These are phyloP conservation scores for Gandaritis pyraliata DNA, from an alignment of 2,888 invertebrate genomes.

Conservation along the genomic window DNA sequence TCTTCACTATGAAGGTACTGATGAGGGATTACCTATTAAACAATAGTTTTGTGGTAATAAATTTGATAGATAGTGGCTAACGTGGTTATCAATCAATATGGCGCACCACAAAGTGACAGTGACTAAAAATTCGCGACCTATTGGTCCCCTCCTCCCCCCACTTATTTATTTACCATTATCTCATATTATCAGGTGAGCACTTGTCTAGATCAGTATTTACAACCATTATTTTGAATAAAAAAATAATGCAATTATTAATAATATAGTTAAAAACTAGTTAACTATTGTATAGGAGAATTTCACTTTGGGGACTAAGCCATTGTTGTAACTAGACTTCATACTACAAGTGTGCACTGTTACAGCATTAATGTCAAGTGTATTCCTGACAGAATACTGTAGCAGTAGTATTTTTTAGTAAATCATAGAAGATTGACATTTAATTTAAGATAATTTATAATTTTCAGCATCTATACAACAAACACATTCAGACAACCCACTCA, in stretches of 20 bases:
- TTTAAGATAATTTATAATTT: conserved; percentile 36
- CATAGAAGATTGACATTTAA: no score
- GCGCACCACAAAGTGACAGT: conserved; percentile 14
- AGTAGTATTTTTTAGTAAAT: no score
- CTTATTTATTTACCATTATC: conserved; percentile 40
- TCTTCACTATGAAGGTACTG: conserved; percentile 86
- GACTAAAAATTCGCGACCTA: conserved; percentile 40
- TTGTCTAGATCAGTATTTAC: not conserved
- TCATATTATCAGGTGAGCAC: conserved; percentile 27
- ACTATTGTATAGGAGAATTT: no score
- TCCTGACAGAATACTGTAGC: no score
- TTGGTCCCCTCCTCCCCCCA: conserved; percentile 47
- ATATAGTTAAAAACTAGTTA: no score
- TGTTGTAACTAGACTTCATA: no score
- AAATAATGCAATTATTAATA: no score
- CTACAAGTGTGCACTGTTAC: no score
- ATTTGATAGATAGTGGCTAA: not conserved
- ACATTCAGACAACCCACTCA: conserved; percentile 77
- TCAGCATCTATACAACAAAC: conserved; percentile 85
- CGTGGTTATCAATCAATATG: conserved; percentile 6
- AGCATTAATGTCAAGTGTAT: no score
- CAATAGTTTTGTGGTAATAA: no score
- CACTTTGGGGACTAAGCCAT: no score
- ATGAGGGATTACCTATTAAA: not conserved
- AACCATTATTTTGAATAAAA: no score